phyloP scores from a whole-genome alignment of 2,797 vertebrate species.

The Lophius americanus region DNA sequence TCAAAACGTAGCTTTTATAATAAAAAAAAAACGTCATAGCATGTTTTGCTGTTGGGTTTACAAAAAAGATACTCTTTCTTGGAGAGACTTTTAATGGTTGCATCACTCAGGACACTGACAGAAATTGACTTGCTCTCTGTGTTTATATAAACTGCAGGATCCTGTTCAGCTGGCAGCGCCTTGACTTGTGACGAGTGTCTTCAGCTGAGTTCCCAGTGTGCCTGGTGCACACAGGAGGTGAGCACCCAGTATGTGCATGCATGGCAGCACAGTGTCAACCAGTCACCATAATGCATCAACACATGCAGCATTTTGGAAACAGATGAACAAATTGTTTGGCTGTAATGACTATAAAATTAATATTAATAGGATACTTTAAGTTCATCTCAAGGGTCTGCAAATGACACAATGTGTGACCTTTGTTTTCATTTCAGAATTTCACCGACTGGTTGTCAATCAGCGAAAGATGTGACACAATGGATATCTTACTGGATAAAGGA shows the following conservation, averaged over 20 bases:
- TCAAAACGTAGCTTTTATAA: too few species aligned
- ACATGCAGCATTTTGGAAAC: neutral
- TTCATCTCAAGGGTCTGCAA: neutral
- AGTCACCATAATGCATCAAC: neutral
- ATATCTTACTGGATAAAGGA: conserved; percentile 86
- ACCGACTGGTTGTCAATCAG: conserved; percentile 84
- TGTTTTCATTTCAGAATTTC: conserved; percentile 87
- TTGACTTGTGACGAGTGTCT: conserved; percentile 92
- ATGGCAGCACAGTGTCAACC: too few species aligned
- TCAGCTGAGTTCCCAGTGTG: conserved; percentile 88
- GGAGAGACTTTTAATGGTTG: neutral
- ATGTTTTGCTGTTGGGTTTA: too few species aligned
- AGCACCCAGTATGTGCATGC: conserved; percentile 2
- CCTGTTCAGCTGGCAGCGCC: conserved; percentile 83
- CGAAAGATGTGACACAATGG: conserved; percentile 87
- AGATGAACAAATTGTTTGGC: neutral
- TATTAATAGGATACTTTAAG: neutral
- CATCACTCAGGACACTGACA: neutral
- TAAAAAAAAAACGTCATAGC: too few species aligned
- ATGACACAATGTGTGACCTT: neutral
- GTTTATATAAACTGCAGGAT: conserved; percentile 76
- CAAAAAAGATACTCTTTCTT: too few species aligned
- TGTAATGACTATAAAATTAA: too few species aligned
- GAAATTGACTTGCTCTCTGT: conserved; percentile 17
- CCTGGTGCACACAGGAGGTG: conserved; percentile 98